Evolutionary conservation across 2,797 vertebrate species (phyloP), one percentile per base, ranked within the genome.

Genomic region (Lindbergichthys nudifrons): DNA sequence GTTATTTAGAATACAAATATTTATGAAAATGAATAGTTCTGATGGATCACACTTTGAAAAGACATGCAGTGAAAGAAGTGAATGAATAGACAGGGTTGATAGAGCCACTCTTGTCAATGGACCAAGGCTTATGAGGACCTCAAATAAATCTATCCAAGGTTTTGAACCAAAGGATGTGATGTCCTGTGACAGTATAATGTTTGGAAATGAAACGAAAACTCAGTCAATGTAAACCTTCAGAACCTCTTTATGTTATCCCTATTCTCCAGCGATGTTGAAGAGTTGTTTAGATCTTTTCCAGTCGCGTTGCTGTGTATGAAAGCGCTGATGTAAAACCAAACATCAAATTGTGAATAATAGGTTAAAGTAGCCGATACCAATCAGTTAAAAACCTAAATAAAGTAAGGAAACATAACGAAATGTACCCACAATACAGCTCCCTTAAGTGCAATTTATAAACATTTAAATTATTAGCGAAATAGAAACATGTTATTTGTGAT

Each of bases 1-100:
- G 90, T 92, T 94, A 92, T 94, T 93, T 89, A 86, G 79, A 90
- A 93, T 88, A 82, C 92, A 94, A 90, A 91, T 92, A 89, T 94
- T 93, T 94, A 91, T 94, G 88, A 93, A 93, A 90, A 93, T 88
- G 77, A 72, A 83, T 84, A 60, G 73, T 68, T 65, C 61, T 89
- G 80, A 92, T 92, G 91, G 91, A 93, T 93, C 89, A 69, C 74
- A 69, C 76, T 81, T 77, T 89, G 74, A 88, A 87, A 89, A 79
- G 72, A 66, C 66, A 52, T 7, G 52, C 50, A 77, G 32, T 36
- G 32, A 36, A 36, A 36, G 63, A 73, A 78, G 57, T 13, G 70
- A 81, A 57, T 81, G 83, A 86, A 88, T 75, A 60, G 53, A 83
- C 66, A 64, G 30, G 39, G 54, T 57, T 73, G 52, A 80, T 67